Conservation (phyloP, 2,888 invertebrate species). For the Pristionchus maxplancki region DNA sequence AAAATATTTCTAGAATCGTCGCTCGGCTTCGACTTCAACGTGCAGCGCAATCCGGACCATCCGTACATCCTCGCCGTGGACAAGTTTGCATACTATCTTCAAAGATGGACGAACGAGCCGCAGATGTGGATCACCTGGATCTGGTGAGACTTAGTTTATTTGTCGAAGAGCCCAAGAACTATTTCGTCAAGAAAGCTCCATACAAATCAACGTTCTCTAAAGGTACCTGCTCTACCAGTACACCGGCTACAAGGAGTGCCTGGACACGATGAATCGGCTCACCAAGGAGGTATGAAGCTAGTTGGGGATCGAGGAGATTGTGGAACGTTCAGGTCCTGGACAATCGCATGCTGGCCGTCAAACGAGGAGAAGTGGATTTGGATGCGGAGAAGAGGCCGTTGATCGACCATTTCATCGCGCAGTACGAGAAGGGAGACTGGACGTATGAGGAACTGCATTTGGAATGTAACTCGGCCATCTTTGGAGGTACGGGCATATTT, state of each 20-base stretch:
- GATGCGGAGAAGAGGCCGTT: constrained; percentile 74
- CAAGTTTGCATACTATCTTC: constrained; percentile 53
- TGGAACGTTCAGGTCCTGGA: not conserved
- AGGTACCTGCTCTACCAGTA: constrained; percentile 9
- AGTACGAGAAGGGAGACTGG: constrained; percentile 73
- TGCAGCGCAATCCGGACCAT: constrained; percentile 53
- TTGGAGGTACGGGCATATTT: constrained; percentile 75
- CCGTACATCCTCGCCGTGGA: constrained; percentile 58
- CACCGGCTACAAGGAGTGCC: not conserved
- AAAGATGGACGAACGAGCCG: constrained; percentile 42
- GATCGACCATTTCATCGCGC: constrained; percentile 79
- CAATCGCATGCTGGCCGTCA: not conserved
- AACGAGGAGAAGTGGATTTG: constrained; percentile 8
- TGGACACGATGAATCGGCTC: constrained; percentile 42
- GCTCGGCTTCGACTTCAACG: constrained; percentile 57
- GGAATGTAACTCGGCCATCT: constrained; percentile 80
- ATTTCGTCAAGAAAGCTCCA: not conserved
- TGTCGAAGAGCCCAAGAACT: too few species aligned
- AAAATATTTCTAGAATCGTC: constrained; percentile 47
- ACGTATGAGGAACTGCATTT: constrained; percentile 78
- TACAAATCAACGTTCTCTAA: not conserved
- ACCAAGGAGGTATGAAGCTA: constrained; percentile 71
- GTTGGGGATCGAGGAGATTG: not conserved
- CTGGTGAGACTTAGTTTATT: not conserved
- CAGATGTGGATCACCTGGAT: constrained; percentile 37